Evolutionary conservation across 2,797 vertebrate genomes (phyloP).

Genomic region (Pseudopleuronectes americanus): DNA sequence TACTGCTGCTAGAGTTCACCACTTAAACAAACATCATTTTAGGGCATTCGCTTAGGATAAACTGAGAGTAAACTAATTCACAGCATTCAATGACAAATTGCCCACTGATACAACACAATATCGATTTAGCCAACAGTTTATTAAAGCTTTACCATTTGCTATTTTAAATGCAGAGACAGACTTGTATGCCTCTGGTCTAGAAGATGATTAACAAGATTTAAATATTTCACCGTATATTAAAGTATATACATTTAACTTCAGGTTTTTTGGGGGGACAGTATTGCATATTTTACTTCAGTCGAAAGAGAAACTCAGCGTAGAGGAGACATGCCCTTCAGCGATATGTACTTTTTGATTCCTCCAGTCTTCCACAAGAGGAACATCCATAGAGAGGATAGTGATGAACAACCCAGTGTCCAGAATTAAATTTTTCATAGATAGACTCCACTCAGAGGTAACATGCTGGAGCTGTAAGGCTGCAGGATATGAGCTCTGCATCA

Average conservation of each 20-base stretch:
- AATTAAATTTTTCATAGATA: slow-evolving; percentile 9
- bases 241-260: slow-evolving; percentile 5
- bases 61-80: slow-evolving; percentile 4
- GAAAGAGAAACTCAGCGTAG: not conserved
- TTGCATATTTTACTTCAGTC: slow-evolving; percentile 12
- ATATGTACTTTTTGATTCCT: slow-evolving; percentile 2
- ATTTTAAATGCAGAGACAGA: too few relatives aligned
- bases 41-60: not conserved
- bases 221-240: not conserved
- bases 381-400: slow-evolving; percentile 9
- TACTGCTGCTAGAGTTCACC: not conserved
- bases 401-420: slow-evolving; percentile 8
- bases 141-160: too few relatives aligned
- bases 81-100: slow-evolving; percentile 32
- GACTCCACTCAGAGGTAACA: slow-evolving; percentile 13
- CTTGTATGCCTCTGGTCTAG: too few relatives aligned
- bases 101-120: slow-evolving; percentile 37
- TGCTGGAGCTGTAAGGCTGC: slow-evolving; percentile 40
- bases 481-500: slow-evolving; percentile 59
- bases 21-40: not conserved
- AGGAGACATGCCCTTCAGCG: slow-evolving; percentile 12
- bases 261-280: not conserved
- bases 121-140: slow-evolving; percentile 42
- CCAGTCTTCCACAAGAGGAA: not conserved
- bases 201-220: slow-evolving; percentile 9